Base-by-base conservation (phyloP, 1,140 invertebrate genomes). In the Chlorops oryzae region DNA sequence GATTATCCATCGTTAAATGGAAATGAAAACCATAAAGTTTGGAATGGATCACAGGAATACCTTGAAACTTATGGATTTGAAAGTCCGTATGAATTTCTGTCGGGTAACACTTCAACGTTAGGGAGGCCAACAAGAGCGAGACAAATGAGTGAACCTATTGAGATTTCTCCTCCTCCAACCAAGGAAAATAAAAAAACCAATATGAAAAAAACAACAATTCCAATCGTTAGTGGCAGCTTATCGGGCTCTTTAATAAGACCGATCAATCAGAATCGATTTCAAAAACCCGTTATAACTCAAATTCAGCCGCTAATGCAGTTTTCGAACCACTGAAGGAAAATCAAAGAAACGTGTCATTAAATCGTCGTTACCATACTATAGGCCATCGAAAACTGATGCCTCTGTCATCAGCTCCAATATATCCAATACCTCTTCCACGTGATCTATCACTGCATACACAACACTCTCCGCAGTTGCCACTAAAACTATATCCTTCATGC, bases 11-110 rank as follows among this genome's bases (percentile, higher is more conserved):
- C 90, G 20, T 91, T 88, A 64, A 92, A 92, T 62, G 89, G 87
- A 1, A 88, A 93, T 62, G 90, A 93, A 65, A 95, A 94, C 62
- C 91, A 94, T 65, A 95, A 96, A 73, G 86, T 94, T 2, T 94
- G 90, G 90, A 86, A 85, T 0, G 84, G 85, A 7, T 85, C 84
- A 34, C 77, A 84, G 47, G 87, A 90, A 53, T 81, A 87, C 41
- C 65, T 84, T 6, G 83, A 85, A 50, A 81, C 73, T 22, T 75
- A 79, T 12, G 66, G 55, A 21, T 54, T 59, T 21, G 70, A 83
- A 58, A 77, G 76, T 37, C 75, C 80, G 40, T 89, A 91, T 59
- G 85, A 88, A 27, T 80, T 88, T 43, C 86, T 83, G 35, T 53
- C 69, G 2, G 63, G 63, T 13, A 64, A 66, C 41, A 80, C 77